phyloP scores from a whole-genome alignment of 2,113 vertebrate species.

The Onychostoma macrolepis region DNA sequence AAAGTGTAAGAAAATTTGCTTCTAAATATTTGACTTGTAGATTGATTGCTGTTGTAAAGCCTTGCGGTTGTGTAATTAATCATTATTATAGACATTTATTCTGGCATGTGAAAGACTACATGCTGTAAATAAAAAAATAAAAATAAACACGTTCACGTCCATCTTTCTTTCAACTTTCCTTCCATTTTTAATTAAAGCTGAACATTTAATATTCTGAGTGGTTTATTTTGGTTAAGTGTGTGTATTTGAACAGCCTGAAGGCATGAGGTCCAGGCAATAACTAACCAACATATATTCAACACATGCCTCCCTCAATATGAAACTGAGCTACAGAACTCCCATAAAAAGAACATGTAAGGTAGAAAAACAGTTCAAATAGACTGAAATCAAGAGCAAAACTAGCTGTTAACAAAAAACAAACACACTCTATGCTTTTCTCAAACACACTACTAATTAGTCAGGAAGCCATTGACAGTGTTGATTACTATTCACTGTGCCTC shows the following conservation, averaged over 20 bases:
- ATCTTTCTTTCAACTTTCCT: conserved; percentile 2
- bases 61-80: conserved; percentile 41
- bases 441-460: conserved; percentile 40
- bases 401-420: neutral
- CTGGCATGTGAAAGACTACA: conserved; percentile 47
- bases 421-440: neutral
- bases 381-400: neutral
- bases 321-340: neutral
- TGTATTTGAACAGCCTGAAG: neutral
- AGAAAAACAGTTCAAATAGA: neutral
- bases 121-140: conserved; percentile 40
- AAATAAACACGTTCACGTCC: neutral
- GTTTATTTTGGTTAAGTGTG: neutral
- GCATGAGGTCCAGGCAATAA: neutral
- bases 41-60: conserved; percentile 42
- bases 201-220: neutral
- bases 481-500: conserved; percentile 48
- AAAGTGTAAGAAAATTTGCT: conserved; percentile 28
- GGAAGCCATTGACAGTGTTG: conserved; percentile 41
- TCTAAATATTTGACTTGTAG: conserved; percentile 40
- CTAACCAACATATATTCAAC: conserved; percentile 22
- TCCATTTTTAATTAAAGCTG: conserved; percentile 6
- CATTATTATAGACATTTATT: conserved; percentile 48
- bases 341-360: neutral
- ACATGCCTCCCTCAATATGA: neutral